phyloP scores from a whole-genome alignment of 2,888 invertebrate genomes.

The Chirona hameri region DNA sequence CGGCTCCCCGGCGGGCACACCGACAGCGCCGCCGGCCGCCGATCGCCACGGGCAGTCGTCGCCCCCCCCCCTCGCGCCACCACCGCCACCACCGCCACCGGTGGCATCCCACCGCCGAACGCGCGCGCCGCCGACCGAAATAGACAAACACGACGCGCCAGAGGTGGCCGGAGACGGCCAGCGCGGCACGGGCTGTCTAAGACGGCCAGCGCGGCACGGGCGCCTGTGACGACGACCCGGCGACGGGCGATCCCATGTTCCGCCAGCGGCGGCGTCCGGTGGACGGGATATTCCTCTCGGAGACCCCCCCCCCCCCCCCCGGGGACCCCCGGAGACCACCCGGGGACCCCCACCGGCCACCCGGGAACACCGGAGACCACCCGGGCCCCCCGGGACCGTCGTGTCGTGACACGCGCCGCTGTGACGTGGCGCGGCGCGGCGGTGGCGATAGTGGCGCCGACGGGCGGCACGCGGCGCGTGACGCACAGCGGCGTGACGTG shows the following conservation, averaged over 20 bases:
- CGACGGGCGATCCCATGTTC: constrained; percentile 31
- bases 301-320: constrained; percentile 34
- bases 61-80: no score
- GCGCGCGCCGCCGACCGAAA: not conserved
- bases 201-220: not conserved
- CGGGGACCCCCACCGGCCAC: not conserved
- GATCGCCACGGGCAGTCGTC: not conserved
- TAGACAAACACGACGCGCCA: not conserved
- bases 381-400: not conserved
- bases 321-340: not conserved
- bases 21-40: constrained; percentile 38
- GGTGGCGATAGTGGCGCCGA: constrained; percentile 53
- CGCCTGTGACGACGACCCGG: no score
- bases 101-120: not conserved
- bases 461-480: constrained; percentile 56
- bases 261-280: constrained; percentile 37
- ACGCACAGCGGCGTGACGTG: no score
- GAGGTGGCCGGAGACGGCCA: not conserved
- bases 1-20: no score
- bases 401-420: not conserved
- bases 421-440: not conserved
- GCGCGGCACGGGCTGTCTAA: not conserved
- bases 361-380: constrained; percentile 22
- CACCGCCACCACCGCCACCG: not conserved
- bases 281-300: no score